Conservation (phyloP, 2,797 vertebrate species). For the Mionectes olivaceus region DNA sequence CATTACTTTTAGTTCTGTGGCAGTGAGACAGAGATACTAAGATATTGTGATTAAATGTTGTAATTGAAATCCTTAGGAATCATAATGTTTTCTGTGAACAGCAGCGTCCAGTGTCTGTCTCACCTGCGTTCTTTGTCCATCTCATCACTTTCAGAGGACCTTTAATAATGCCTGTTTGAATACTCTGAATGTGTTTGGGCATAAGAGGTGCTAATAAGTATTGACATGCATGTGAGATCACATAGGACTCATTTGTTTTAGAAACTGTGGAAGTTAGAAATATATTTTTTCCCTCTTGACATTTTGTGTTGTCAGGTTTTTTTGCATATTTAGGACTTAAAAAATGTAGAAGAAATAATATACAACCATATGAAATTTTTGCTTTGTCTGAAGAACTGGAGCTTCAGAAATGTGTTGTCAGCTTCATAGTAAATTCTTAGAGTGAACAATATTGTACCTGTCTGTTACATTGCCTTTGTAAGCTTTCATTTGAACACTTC, state of each 20-base stretch:
- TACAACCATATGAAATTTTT: not conserved
- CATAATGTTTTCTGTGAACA: not conserved
- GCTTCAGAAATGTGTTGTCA: slow-evolving; percentile 15
- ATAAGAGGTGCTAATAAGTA: not conserved
- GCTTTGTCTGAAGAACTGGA: not conserved
- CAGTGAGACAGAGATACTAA: not conserved
- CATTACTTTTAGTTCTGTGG: not conserved
- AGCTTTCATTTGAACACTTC: not conserved
- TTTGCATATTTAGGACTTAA: not conserved
- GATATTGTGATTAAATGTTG: not conserved
- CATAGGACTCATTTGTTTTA: not conserved
- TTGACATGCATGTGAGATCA: not conserved
- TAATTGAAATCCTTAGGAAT: not conserved
- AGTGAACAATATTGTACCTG: not conserved
- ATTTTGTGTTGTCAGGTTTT: not conserved
- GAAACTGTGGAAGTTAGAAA: not conserved
- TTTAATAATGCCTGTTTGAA: not conserved
- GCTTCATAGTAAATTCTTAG: slow-evolving; percentile 17
- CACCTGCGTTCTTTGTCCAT: not conserved
- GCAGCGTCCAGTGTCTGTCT: not conserved
- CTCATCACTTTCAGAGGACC: not conserved
- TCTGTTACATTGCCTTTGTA: not conserved
- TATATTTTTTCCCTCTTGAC: fast-evolving
- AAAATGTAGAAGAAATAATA: not conserved
- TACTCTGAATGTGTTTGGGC: not conserved